Evolutionary conservation across 2,888 invertebrate genomes (phyloP).

Genomic region (Urechis unicinctus): DNA sequence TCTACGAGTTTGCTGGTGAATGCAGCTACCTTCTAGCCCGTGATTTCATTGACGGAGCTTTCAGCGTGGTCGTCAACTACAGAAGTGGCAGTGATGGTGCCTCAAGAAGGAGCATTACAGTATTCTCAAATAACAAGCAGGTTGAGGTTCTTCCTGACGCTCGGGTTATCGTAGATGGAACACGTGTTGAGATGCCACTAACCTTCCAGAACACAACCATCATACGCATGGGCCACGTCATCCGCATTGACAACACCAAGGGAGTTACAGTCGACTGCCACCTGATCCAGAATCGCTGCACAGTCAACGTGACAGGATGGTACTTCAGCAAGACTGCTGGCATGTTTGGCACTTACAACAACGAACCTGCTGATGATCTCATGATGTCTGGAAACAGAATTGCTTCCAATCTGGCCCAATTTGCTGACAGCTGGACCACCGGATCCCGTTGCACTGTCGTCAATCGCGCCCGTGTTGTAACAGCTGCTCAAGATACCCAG

Average conservation of each 20-base stretch:
- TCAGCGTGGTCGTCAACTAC: conserved; percentile 72
- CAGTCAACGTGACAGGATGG: conserved; percentile 74
- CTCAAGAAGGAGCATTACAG: conserved; percentile 31
- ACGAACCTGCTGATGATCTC: conserved; percentile 78
- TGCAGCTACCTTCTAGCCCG: conserved; percentile 77
- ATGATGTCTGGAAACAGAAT: conserved; percentile 55
- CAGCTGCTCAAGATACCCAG: not conserved
- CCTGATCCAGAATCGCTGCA: conserved; percentile 58
- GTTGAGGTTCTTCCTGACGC: conserved; percentile 32
- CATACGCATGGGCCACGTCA: conserved; percentile 39
- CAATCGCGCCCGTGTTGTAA: conserved; percentile 11
- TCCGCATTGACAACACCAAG: conserved; percentile 25
- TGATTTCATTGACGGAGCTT: conserved; percentile 77
- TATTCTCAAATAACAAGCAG: conserved; percentile 30
- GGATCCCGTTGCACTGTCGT: conserved; percentile 25
- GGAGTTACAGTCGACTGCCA: conserved; percentile 51
- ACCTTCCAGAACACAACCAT: conserved; percentile 49
- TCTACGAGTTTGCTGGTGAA: conserved; percentile 65
- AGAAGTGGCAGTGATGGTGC: conserved; percentile 30
- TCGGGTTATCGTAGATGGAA: conserved; percentile 22
- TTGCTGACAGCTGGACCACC: conserved; percentile 65
- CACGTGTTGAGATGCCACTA: conserved; percentile 60
- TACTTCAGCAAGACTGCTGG: conserved; percentile 84
- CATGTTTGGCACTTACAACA: conserved; percentile 81
- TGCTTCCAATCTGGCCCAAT: conserved; percentile 1